phyloP scores from a whole-genome alignment of 2,888 invertebrate species.

The Sinelater perroti region DNA sequence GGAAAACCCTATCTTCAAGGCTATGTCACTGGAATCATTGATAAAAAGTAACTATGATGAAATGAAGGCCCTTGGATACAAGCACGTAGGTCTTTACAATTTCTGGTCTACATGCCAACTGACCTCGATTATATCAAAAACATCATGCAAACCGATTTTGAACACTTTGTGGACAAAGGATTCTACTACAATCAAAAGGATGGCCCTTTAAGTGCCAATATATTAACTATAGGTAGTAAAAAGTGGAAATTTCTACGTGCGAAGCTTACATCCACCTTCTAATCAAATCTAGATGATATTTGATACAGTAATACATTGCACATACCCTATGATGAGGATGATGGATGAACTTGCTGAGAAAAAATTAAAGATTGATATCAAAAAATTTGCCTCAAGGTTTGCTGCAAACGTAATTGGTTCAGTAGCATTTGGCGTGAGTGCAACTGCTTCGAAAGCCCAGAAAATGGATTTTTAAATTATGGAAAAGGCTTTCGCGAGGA shows the following conservation, averaged over 20 bases:
- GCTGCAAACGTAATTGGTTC: slow-evolving; percentile 68
- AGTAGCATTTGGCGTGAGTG: slow-evolving; percentile 68
- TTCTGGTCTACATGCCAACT: slow-evolving; percentile 15
- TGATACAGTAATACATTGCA: slow-evolving; percentile 28
- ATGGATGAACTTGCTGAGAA: slow-evolving; percentile 11
- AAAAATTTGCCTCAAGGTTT: slow-evolving; percentile 64
- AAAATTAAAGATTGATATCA: slow-evolving; percentile 35
- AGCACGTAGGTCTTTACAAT: slow-evolving; percentile 7
- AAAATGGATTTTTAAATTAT: slow-evolving; percentile 60
- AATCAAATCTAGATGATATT: slow-evolving; percentile 43
- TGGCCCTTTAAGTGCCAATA: slow-evolving; percentile 55
- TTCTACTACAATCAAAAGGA: slow-evolving; percentile 56
- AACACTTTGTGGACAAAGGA: slow-evolving; percentile 60
- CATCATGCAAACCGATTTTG: slow-evolving; percentile 59
- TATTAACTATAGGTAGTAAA: slow-evolving; percentile 55
- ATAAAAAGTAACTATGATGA: slow-evolving; percentile 1
- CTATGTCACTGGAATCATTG: neutral
- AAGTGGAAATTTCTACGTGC: slow-evolving; percentile 61
- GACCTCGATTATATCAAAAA: slow-evolving; percentile 59
- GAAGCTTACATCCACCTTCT: slow-evolving; percentile 40
- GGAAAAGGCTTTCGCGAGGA: slow-evolving; percentile 24
- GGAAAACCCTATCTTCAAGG: slow-evolving; percentile 1
- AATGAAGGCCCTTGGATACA: neutral
- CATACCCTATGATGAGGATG: slow-evolving; percentile 22
- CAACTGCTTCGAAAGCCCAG: slow-evolving; percentile 64